A percentile compares a stretch with the other conserved stretches of the same genome.
Conservation (phyloP, 2,113 vertebrate genomes). For the Pogona vitticeps region DNA sequence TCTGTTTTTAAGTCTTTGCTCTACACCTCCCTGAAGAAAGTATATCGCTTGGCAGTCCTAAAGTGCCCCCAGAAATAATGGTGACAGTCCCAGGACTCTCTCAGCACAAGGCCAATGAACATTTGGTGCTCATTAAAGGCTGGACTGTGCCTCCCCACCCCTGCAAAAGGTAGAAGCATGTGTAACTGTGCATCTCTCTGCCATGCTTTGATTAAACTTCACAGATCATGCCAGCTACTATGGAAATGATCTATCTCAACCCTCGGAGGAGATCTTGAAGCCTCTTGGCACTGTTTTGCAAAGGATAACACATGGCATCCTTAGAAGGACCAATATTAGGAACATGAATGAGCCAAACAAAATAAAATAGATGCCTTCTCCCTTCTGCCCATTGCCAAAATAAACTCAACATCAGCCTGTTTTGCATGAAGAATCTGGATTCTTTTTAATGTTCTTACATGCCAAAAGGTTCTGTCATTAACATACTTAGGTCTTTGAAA, state of each 20-base stretch:
- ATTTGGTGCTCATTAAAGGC: background rate
- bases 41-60: background rate
- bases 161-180: background rate
- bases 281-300: background rate
- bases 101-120: background rate
- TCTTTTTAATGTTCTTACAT: too few relatives aligned
- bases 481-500: background rate
- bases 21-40: too few relatives aligned
- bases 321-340: background rate
- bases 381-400: background rate
- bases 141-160: too few relatives aligned
- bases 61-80: background rate
- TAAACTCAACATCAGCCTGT: background rate
- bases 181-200: background rate
- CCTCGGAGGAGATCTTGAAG: background rate
- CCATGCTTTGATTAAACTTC: conserved; percentile 3
- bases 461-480: background rate
- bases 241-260: conserved; percentile 5
- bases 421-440: background rate
- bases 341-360: background rate
- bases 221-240: background rate
- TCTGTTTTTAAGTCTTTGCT: too few relatives aligned
- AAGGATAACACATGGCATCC: background rate
- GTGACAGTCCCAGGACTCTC: background rate
- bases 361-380: background rate